Conservation (phyloP, 2,113 vertebrate species). For the Limanda limanda region DNA sequence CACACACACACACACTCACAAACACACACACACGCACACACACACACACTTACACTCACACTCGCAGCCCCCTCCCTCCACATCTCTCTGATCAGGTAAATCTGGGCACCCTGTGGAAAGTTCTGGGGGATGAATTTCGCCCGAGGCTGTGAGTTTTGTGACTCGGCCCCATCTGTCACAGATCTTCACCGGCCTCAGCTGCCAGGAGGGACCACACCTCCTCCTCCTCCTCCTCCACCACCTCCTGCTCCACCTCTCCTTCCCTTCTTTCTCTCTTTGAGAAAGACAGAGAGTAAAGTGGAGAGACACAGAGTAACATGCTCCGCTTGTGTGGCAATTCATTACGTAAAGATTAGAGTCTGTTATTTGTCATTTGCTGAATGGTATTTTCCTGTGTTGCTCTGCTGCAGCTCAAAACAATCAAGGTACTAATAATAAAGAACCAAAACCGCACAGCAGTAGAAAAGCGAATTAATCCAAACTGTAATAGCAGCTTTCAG, state of each 20-base stretch:
- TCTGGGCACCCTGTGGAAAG: conserved; percentile 94
- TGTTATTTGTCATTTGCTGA: conserved; percentile 29
- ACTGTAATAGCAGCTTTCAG: conserved; percentile 4
- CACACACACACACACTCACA: conserved; percentile 26
- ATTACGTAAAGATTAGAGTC: conserved; percentile 32
- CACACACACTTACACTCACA: conserved; percentile 11
- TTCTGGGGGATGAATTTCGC: conserved; percentile 90
- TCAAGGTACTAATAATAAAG: background rate
- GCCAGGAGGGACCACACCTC: conserved; percentile 91
- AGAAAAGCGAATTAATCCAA: conserved; percentile 13
- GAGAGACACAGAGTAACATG: conserved; percentile 6
- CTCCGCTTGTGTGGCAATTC: conserved; percentile 19
- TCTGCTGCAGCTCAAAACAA: conserved; percentile 14
- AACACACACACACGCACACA: conserved; percentile 6
- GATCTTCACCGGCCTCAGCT: conserved; percentile 90
- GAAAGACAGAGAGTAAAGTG: conserved; percentile 6
- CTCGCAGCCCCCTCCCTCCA: conserved; percentile 30
- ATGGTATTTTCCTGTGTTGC: conserved; percentile 49
- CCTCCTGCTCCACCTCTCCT: conserved; percentile 31
- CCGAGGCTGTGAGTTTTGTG: conserved; percentile 94
- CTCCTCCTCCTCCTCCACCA: conserved; percentile 64
- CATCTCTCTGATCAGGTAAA: conserved; percentile 96
- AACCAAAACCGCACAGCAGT: background rate
- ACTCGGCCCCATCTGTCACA: conserved; percentile 97
- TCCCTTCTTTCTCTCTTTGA: conserved; percentile 34